Evolutionary conservation across 2,888 invertebrate genomes (phyloP).

Genomic region (Pristionchus exspectatus): DNA sequence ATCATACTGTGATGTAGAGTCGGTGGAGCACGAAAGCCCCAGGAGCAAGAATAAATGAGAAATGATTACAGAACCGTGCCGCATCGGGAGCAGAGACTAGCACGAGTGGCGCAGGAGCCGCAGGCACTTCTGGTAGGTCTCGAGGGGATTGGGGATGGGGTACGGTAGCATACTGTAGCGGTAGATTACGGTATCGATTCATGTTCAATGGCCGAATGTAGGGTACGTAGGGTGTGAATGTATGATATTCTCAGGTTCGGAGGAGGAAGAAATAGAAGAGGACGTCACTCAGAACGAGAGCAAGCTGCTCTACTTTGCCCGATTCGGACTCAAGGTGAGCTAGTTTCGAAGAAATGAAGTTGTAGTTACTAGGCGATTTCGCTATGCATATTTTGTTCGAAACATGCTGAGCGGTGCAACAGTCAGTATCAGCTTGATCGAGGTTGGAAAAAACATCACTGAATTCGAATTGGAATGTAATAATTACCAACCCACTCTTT

Average conservation of each 20-base stretch:
- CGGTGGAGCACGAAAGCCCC: too few species aligned
- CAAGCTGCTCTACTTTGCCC: slow-evolving; percentile 29
- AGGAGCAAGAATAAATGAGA: background rate
- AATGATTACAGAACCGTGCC: background rate
- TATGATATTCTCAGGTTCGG: background rate
- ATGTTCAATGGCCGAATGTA: background rate
- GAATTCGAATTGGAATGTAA: background rate
- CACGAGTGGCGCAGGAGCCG: slow-evolving; percentile 11
- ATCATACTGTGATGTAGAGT: too few species aligned
- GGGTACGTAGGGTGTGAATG: background rate
- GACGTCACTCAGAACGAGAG: slow-evolving; percentile 38
- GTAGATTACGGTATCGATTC: background rate
- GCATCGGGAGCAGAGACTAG: slow-evolving; percentile 22
- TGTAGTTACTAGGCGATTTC: background rate
- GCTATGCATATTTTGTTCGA: background rate
- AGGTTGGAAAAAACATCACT: too few species aligned
- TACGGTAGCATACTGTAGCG: background rate
- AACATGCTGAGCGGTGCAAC: background rate
- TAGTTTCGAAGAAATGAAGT: background rate
- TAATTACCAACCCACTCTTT: background rate
- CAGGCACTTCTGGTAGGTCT: background rate
- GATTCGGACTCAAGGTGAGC: slow-evolving; percentile 44
- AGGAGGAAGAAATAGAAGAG: slow-evolving; percentile 35
- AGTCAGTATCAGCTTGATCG: too few species aligned
- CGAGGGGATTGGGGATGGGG: background rate